phyloP scores from a whole-genome alignment of 2,888 invertebrate genomes.

The Drosophila niveifrons region DNA sequence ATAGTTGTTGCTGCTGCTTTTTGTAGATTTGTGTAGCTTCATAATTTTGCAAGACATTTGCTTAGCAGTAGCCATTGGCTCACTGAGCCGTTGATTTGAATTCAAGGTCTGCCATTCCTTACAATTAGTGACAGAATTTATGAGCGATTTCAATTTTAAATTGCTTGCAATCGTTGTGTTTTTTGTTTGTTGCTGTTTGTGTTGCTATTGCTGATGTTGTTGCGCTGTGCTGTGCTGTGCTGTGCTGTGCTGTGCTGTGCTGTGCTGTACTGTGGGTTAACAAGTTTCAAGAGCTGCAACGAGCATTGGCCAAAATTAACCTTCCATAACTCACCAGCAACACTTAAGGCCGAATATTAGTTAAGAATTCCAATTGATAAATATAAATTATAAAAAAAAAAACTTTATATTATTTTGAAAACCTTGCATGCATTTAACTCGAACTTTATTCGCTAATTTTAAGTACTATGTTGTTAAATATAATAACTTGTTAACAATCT shows the following conservation, averaged over 20 bases:
- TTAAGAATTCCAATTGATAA: background rate
- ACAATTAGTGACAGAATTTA: slow-evolving; percentile 77
- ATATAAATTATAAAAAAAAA: background rate
- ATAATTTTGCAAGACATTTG: slow-evolving; percentile 72
- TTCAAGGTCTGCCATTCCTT: slow-evolving; percentile 78
- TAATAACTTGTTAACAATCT: slow-evolving; percentile 48
- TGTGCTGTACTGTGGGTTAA: slow-evolving; percentile 61
- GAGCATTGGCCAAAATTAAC: slow-evolving; percentile 29
- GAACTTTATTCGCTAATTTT: slow-evolving; percentile 7
- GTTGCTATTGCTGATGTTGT: slow-evolving; percentile 13
- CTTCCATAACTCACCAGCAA: slow-evolving; percentile 13
- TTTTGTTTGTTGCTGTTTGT: slow-evolving; percentile 36
- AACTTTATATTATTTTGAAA: background rate
- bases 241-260: slow-evolving; percentile 14
- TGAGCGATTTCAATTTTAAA: slow-evolving; percentile 77
- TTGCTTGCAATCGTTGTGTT: slow-evolving; percentile 46
- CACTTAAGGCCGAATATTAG: slow-evolving; percentile 2
- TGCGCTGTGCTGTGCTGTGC: slow-evolving; percentile 11
- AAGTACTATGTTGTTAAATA: slow-evolving; percentile 7
- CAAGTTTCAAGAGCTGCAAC: slow-evolving; percentile 52
- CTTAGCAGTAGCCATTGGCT: slow-evolving; percentile 60
- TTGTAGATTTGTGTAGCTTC: slow-evolving; percentile 70
- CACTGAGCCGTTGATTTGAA: slow-evolving; percentile 61
- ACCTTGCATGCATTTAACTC: background rate
- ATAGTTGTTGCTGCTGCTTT: slow-evolving; percentile 25